These are phyloP conservation scores for Anolis carolinensis DNA, from an alignment of 2,113 vertebrate species.

Conservation along the genomic window DNA sequence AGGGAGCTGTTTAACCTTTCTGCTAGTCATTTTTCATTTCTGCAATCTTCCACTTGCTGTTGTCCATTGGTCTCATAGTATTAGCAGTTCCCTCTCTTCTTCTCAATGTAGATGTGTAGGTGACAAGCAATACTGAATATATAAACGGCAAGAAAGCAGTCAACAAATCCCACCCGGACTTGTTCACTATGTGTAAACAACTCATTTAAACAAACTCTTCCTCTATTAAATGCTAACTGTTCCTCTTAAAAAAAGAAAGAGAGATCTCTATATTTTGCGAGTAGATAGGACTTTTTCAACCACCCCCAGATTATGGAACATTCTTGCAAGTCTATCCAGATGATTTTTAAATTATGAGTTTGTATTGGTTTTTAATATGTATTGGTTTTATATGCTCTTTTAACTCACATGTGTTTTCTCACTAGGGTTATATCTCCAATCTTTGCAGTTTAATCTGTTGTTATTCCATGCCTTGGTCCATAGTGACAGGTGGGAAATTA, in stretches of 20 bases:
- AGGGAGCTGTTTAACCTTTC: neutral
- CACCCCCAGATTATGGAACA: too few species aligned
- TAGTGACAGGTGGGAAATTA: too few species aligned
- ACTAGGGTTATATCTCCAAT: too few species aligned
- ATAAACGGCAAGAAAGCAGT: neutral
- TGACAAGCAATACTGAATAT: neutral
- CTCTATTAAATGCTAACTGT: neutral
- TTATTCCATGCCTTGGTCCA: too few species aligned
- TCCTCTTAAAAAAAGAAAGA: neutral
- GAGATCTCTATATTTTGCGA: neutral
- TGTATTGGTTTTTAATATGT: too few species aligned
- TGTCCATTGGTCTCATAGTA: neutral
- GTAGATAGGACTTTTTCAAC: too few species aligned
- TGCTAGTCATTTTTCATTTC: neutral
- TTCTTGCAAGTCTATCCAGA: too few species aligned
- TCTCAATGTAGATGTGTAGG: too few species aligned
- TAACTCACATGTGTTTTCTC: too few species aligned
- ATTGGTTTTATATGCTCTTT: too few species aligned
- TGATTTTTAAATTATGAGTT: too few species aligned
- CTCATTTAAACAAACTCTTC: neutral
- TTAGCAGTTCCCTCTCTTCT: neutral
- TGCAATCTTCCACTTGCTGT: neutral
- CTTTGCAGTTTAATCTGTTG: too few species aligned
- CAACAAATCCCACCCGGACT: neutral
- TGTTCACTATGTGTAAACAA: neutral